Conservation (phyloP, 2,797 vertebrate genomes). For the Varecia variegata region DNA sequence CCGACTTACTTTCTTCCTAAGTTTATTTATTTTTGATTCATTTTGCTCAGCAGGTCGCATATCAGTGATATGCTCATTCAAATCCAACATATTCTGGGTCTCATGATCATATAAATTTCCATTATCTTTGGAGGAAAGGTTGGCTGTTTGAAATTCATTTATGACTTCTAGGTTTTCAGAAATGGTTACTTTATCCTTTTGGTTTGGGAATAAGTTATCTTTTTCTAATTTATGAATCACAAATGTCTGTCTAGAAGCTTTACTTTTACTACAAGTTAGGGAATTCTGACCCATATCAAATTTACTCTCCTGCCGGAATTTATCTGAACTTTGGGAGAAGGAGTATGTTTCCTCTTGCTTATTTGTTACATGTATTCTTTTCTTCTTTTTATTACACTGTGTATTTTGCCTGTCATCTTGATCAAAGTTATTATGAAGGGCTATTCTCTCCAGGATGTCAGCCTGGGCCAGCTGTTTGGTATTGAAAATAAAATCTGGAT, state of each 20-base stretch:
- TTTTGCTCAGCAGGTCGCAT: conserved; percentile 39
- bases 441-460: conserved; percentile 28
- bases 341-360: background rate
- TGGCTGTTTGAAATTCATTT: conserved; percentile 56
- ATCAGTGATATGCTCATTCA: conserved; percentile 41
- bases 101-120: conserved; percentile 36
- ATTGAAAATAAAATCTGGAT: conserved; percentile 25
- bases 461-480: conserved; percentile 45
- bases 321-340: conserved; percentile 8
- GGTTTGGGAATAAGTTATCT: conserved; percentile 38
- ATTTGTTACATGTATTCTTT: background rate
- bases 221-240: conserved; percentile 63
- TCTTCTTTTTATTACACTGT: conserved; percentile 50
- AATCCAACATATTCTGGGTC: conserved; percentile 51
- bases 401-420: background rate
- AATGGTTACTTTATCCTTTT: conserved; percentile 46
- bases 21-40: conserved; percentile 46
- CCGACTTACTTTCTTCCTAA: conserved; percentile 50
- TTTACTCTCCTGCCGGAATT: conserved; percentile 15
- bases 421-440: conserved; percentile 30
- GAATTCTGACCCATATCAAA: conserved; percentile 9
- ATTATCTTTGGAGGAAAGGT: conserved; percentile 18
- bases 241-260: conserved; percentile 49
- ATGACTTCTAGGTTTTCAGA: conserved; percentile 53
- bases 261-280: conserved; percentile 31